phyloP scores from a whole-genome alignment of 1,140 invertebrate genomes.

The Pinna nobilis region DNA sequence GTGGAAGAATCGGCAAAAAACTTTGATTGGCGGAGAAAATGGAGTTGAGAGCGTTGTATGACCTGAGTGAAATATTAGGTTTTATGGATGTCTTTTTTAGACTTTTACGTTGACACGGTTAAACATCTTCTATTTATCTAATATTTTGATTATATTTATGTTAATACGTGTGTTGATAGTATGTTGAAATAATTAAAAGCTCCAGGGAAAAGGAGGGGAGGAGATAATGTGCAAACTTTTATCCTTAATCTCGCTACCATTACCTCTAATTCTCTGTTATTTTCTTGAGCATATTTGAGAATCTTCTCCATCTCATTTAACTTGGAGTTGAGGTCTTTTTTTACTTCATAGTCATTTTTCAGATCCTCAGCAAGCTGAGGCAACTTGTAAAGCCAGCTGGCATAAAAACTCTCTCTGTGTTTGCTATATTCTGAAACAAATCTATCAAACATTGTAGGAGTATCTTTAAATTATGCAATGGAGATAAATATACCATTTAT shows the following conservation, averaged over 20 bases:
- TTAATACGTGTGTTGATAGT: too few relatives aligned
- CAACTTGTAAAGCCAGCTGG: constrained; percentile 2
- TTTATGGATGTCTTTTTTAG: too few relatives aligned
- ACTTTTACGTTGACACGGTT: too few relatives aligned
- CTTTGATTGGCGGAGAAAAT: too few relatives aligned
- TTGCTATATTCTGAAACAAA: not conserved
- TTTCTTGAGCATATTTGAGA: constrained; percentile 14
- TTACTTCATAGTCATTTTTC: constrained; percentile 15
- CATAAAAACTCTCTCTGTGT: constrained; percentile 5
- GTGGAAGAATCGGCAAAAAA: too few relatives aligned
- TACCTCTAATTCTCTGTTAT: constrained; percentile 27
- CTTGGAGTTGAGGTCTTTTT: constrained; percentile 12
- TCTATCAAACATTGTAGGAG: not conserved
- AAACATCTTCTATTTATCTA: too few relatives aligned
- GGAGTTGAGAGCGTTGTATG: too few relatives aligned
- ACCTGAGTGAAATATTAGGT: too few relatives aligned
- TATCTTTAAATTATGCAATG: not conserved
- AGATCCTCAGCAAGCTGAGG: constrained; percentile 17
- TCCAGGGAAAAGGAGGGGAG: not conserved
- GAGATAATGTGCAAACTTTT: not conserved
- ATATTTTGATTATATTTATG: too few relatives aligned
- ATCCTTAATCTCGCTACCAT: not conserved
- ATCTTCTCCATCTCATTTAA: constrained; percentile 16
- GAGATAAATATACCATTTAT: not conserved
- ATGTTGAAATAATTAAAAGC: too few relatives aligned